Evolutionary conservation across 2,797 vertebrate species (phyloP), one percentile per base, ranked within the genome.

Genomic region (Falco cherrug): DNA sequence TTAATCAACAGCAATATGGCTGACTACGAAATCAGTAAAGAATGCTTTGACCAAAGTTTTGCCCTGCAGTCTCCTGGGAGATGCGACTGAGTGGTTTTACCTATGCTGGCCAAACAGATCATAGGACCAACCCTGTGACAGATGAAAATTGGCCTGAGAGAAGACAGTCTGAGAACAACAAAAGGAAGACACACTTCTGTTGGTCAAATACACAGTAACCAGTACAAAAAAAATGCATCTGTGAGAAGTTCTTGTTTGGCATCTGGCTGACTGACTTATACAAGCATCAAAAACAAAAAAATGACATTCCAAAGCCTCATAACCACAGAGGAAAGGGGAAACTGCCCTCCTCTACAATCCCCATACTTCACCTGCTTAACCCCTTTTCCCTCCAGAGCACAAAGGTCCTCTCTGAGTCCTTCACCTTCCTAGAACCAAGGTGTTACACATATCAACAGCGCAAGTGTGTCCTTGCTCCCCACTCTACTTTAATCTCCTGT

Each of bases 331-430:
- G 29, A 63, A 73, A 65, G 33, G 35, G 25, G 41, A 57, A 74
- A 37, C 15, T 1, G 11, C 9, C 21, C 9, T 69, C 5, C 15
- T 17, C 5, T 24, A 35, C n/a, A 53, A 9, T 1, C 4, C 15
- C 4, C 9, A 48, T 24, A 2, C 11, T 61, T n/a, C n/a, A 47
- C 33, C 43, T 54, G 24, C 56, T 59, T 60, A 86, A 56, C 17
- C 39, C 35, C 56, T 43, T 43, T 60, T 19, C 31, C 39, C 31
- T 57, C 35, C 35, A 33, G 37, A 47, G 64, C 43, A 33, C 54
- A 68, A 64, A 63, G 35, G 10, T 35, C 10, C 47, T 50, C 61
- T 57, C 54, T 0, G 2, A 51, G 48, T 3, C 37, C 57, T 64
- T 60, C 37, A 8, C 26, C 39, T 37, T 26, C 15, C 59, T 17